These are phyloP conservation scores for Sylvicola fuscatus DNA, from an alignment of 2,888 invertebrate genomes.

Conservation along the genomic window DNA sequence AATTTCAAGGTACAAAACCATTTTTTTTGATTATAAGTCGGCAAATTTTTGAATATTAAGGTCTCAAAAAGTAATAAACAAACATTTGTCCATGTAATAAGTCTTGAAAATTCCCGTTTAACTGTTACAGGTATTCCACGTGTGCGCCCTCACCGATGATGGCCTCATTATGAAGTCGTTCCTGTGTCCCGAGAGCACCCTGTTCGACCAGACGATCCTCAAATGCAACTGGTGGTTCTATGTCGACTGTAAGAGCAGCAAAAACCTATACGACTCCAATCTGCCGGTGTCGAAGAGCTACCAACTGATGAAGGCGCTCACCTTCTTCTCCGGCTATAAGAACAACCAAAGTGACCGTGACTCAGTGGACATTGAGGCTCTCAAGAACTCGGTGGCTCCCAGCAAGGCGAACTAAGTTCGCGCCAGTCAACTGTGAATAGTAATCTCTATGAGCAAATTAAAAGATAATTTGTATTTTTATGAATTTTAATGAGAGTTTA, in stretches of 20 bases:
- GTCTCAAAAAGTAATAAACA: no score
- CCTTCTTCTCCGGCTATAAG: slow-evolving; percentile 71
- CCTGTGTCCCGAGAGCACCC: slow-evolving; percentile 73
- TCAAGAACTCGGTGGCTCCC: slow-evolving; percentile 9
- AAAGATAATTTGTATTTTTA: no score
- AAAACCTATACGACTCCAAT: slow-evolving; percentile 67
- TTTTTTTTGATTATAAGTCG: no score
- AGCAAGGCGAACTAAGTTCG: slow-evolving; percentile 16
- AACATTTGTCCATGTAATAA: no score
- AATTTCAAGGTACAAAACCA: no score
- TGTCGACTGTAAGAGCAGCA: slow-evolving; percentile 69
- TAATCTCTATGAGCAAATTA: no score
- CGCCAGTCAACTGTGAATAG: no score
- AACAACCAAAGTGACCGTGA: slow-evolving; percentile 21
- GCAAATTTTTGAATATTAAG: no score
- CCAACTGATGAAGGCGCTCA: slow-evolving; percentile 74
- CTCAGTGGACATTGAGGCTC: slow-evolving; percentile 9
- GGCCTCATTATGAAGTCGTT: slow-evolving; percentile 82
- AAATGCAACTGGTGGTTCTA: slow-evolving; percentile 94
- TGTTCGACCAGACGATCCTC: slow-evolving; percentile 77
- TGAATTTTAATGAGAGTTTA: no score
- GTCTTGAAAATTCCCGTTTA: not conserved
- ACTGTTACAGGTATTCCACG: slow-evolving; percentile 60
- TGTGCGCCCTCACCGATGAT: slow-evolving; percentile 74
- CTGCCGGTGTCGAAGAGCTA: slow-evolving; percentile 82